These are phyloP conservation scores for Oryctes rhinoceros DNA, from an alignment of 1,140 invertebrate species.

Conservation along the genomic window DNA sequence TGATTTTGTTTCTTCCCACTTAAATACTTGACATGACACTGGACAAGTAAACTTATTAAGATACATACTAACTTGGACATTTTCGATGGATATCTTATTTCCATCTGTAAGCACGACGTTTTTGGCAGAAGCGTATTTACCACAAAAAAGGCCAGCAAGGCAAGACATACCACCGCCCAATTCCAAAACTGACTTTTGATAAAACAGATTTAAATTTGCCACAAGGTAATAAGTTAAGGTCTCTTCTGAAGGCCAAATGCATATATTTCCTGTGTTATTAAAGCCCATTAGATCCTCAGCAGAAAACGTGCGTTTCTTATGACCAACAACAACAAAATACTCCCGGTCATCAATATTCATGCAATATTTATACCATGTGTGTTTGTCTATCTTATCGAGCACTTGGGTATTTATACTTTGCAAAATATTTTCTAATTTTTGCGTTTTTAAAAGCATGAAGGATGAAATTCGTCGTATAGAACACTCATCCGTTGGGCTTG, in stretches of 20 bases:
- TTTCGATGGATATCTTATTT: constrained; percentile 79
- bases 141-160: constrained; percentile 78
- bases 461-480: constrained; percentile 68
- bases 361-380: constrained; percentile 67
- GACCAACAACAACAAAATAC: constrained; percentile 66
- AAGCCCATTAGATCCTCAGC: constrained; percentile 81
- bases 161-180: constrained; percentile 89
- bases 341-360: constrained; percentile 60
- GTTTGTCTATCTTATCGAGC: constrained; percentile 52
- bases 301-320: constrained; percentile 69
- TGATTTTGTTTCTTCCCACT: constrained; percentile 62
- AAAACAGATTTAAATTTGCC: constrained; percentile 72
- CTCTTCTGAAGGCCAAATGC: constrained; percentile 91
- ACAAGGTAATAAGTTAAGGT: constrained; percentile 80
- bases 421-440: constrained; percentile 49
- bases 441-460: constrained; percentile 65
- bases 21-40: constrained; percentile 60
- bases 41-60: constrained; percentile 67
- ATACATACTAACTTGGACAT: constrained; percentile 72
- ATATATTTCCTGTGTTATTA: constrained; percentile 92
- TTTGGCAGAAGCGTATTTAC: constrained; percentile 71
- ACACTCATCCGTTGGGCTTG: constrained; percentile 62
- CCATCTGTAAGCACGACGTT: constrained; percentile 79
- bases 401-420: constrained; percentile 43
- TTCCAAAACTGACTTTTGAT: constrained; percentile 75